Evolutionary conservation across 2,888 invertebrate genomes (phyloP), one percentile per base, ranked within the genome.

Genomic region (Synergus laeviventris): DNA sequence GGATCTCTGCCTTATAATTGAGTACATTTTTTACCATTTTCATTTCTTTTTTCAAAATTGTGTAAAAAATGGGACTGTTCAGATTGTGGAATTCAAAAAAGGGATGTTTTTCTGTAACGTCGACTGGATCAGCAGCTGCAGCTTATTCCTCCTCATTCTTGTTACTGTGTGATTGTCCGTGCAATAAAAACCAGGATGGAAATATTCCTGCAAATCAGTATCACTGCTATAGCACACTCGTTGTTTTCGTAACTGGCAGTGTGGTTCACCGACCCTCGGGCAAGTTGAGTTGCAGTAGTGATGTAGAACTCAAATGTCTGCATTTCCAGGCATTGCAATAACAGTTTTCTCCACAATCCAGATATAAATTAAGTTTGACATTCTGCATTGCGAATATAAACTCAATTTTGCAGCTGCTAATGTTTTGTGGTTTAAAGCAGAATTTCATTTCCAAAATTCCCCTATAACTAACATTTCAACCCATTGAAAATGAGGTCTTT

Each of bases 211-310:
- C 21, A 24, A n/a, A 45, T 31, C 45, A 45, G 9, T 31, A 49
- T 45, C 9, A 31, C 45, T 70, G 45, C 45, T 70, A n/a, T n/a
- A 24, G 66, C 66, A 70, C 66, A 70, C 45, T 70, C 66, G 45
- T 70, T 70, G 66, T 70, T 70, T 70, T 24, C 66, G n/a, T 70
- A 45, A 70, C 45, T 70, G 45, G 66, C 66, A 70, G 31, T 70
- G 24, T 70, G 66, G 66, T 70, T 70, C 49, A 70, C 45, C 66
- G 24, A 66, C 45, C 66, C 49, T 45, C n/a, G 3, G 66, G 66
- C 66, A 70, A 70, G 45, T 70, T 49, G 45, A 70, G 31, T 45
- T 70, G 45, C 49, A 11, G 24, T n/a, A 24, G 45, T 45, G 49
- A 70, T 70, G 49, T n/a, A 70, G 66, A 11, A 11, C 16, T 45